A percentile compares a stretch with the other conserved stretches of the same genome.
phyloP scores from a whole-genome alignment of 2,888 invertebrate genomes.

The Agriotes lineatus region DNA sequence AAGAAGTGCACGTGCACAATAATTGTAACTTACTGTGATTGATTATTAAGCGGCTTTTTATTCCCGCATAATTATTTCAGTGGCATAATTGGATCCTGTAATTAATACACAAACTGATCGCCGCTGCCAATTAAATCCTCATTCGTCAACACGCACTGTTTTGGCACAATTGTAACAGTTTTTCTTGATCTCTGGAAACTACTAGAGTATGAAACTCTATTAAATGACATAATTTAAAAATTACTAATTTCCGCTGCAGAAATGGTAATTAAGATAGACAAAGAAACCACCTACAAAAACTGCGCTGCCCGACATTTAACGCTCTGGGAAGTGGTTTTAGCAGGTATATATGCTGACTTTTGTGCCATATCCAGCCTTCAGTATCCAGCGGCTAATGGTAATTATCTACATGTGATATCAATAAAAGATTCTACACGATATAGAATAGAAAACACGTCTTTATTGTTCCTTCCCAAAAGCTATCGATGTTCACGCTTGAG shows the following conservation, averaged over 20 bases:
- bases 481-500: constrained; percentile 30
- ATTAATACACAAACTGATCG: neutral
- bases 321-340: no score
- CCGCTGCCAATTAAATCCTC: neutral
- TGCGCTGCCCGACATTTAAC: no score
- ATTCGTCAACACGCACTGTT: no score
- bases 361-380: neutral
- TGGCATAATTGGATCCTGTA: neutral
- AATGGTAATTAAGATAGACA: constrained; percentile 17
- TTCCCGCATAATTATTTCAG: neutral
- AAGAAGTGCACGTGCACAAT: constrained; percentile 11
- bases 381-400: constrained; percentile 53
- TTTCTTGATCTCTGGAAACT: no score
- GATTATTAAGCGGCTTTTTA: constrained; percentile 4
- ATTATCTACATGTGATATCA: constrained; percentile 56
- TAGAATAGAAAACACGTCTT: constrained; percentile 36
- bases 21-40: constrained; percentile 16
- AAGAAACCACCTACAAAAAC: no score
- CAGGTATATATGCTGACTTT: neutral
- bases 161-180: no score
- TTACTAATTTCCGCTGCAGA: constrained; percentile 17
- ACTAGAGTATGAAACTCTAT: no score
- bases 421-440: constrained; percentile 45
- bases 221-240: constrained; percentile 11
- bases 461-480: constrained; percentile 38